These are phyloP conservation scores for Cryptus viduatorius DNA, from an alignment of 2,888 invertebrate species.

Conservation along the genomic window DNA sequence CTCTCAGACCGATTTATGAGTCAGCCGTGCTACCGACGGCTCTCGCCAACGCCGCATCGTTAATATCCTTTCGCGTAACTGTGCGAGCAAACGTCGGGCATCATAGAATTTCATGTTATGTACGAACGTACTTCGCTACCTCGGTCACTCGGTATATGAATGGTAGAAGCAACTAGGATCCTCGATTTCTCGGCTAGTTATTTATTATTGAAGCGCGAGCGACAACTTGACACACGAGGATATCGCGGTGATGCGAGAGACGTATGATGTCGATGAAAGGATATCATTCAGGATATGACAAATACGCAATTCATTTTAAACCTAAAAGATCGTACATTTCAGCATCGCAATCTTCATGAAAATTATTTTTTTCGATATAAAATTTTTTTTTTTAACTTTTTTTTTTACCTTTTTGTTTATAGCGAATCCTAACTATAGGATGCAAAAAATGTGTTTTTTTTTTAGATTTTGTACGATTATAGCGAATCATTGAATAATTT, in stretches of 20 bases:
- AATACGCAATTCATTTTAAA: neutral
- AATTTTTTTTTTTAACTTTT: too few species aligned
- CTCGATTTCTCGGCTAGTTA: slow-evolving; percentile 1
- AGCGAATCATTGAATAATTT: too few species aligned
- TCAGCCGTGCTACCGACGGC: slow-evolving; percentile 63
- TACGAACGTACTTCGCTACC: slow-evolving; percentile 9
- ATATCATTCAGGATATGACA: neutral
- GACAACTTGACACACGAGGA: slow-evolving; percentile 9
- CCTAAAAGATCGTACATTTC: neutral
- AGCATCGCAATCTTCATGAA: neutral
- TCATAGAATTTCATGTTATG: slow-evolving; percentile 40
- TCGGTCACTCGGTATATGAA: neutral
- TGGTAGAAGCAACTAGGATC: neutral
- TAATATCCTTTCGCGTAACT: slow-evolving; percentile 58
- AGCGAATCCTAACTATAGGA: too few species aligned
- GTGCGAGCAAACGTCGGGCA: slow-evolving; percentile 24
- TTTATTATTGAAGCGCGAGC: neutral
- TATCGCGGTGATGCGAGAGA: neutral
- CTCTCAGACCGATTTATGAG: slow-evolving; percentile 65
- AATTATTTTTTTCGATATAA: too few species aligned
- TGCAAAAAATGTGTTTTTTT: too few species aligned
- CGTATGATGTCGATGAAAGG: neutral
- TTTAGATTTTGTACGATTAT: too few species aligned
- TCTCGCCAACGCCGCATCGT: slow-evolving; percentile 60
- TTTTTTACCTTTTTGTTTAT: too few species aligned